Conservation (phyloP, 1,140 invertebrate genomes). For the Argopecten irradians region DNA sequence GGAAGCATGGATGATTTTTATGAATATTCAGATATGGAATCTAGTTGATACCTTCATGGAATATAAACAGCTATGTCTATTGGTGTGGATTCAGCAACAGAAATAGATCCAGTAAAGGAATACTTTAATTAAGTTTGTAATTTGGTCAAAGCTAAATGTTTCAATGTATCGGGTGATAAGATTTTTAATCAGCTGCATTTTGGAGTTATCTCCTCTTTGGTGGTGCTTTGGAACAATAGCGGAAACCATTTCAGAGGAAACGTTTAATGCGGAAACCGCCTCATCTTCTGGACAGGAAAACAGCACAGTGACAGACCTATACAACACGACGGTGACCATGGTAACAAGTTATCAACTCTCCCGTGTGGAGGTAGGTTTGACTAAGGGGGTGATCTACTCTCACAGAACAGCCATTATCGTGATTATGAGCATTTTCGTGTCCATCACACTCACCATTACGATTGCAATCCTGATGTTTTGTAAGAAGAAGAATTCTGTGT, state of each 20-base stretch:
- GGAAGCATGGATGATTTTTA: not conserved
- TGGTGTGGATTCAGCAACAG: not conserved
- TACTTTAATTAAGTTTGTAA: not conserved
- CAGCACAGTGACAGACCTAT: not conserved
- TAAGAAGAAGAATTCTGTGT: slow-evolving; percentile 73
- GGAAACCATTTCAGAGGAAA: not conserved
- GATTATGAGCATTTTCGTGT: slow-evolving; percentile 68
- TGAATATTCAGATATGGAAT: not conserved
- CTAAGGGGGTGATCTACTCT: not conserved
- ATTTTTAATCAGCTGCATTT: not conserved
- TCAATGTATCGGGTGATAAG: not conserved
- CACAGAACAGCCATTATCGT: slow-evolving; percentile 56
- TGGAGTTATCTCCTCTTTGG: not conserved
- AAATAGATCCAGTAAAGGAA: not conserved
- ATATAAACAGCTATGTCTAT: too few species aligned
- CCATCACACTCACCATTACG: slow-evolving; percentile 68
- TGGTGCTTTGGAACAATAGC: not conserved
- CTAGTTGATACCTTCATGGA: not conserved
- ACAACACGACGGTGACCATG: not conserved
- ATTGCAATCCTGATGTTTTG: slow-evolving; percentile 70
- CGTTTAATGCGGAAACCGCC: not conserved
- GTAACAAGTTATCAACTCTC: not conserved
- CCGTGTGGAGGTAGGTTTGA: not conserved
- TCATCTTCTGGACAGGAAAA: not conserved
- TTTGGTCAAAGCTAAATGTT: not conserved